Evolutionary conservation across 2,888 invertebrate genomes (phyloP).

Genomic region (Lottia scabra): DNA sequence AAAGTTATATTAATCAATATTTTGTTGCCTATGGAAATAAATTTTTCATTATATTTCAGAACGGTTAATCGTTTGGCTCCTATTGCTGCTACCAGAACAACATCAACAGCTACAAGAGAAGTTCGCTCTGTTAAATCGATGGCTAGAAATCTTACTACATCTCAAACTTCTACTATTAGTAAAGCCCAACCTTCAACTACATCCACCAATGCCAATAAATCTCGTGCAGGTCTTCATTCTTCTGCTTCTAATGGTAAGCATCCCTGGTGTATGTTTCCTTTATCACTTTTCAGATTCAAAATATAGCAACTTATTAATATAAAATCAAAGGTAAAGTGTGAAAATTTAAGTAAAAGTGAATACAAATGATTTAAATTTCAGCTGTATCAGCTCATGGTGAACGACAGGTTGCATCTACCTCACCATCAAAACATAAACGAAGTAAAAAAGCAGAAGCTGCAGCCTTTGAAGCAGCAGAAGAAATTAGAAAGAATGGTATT

Average conservation of each 20-base stretch:
- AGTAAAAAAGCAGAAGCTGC: slow-evolving; percentile 47
- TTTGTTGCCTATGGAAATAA: too few relatives aligned
- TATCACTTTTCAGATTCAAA: too few relatives aligned
- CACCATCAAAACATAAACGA: slow-evolving; percentile 15
- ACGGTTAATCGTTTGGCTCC: background rate
- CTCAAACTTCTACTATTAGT: background rate
- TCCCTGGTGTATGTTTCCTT: too few relatives aligned
- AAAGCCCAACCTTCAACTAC: background rate
- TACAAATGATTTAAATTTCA: background rate
- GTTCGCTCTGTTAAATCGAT: background rate
- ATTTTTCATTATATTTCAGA: too few relatives aligned
- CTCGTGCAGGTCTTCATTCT: background rate
- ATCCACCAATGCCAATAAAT: background rate
- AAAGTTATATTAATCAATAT: too few relatives aligned
- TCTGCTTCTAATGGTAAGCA: background rate
- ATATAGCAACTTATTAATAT: too few relatives aligned
- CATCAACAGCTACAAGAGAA: background rate
- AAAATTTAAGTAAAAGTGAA: too few relatives aligned
- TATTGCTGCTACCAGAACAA: background rate
- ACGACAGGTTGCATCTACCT: background rate
- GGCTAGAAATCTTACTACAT: background rate
- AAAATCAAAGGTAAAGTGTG: too few relatives aligned
- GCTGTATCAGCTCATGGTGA: background rate
- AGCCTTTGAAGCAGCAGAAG: slow-evolving; percentile 50
- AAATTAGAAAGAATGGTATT: slow-evolving; percentile 61